Conservation (phyloP, 2,113 vertebrate species). For the Gadus chalcogrammus region DNA sequence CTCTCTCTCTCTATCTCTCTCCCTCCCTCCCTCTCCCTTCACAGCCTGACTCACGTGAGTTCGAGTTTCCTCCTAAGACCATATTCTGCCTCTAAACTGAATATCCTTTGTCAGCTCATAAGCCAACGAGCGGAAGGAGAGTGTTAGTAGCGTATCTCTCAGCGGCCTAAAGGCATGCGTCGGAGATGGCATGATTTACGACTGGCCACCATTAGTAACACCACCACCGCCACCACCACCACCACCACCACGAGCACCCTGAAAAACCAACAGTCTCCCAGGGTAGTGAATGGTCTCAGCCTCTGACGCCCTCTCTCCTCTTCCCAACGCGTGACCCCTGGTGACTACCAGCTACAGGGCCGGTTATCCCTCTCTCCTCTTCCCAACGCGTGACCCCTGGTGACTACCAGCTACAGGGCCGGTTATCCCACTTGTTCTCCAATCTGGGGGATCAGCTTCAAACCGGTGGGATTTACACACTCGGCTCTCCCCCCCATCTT, state of each 20-base stretch:
- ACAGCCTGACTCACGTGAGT: too few species aligned
- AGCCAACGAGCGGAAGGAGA: background rate
- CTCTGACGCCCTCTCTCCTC: background rate
- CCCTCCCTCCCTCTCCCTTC: too few species aligned
- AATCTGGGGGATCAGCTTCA: conserved; percentile 55
- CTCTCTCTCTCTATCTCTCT: too few species aligned
- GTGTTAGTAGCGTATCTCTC: background rate
- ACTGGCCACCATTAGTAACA: too few species aligned
- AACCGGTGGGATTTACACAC: conserved; percentile 67
- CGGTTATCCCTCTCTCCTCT: conserved; percentile 11
- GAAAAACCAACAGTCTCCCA: background rate
- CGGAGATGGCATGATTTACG: background rate
- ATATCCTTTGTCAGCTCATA: background rate
- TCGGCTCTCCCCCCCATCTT: conserved; percentile 39
- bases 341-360: background rate
- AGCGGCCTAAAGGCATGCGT: background rate
- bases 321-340: conserved; percentile 33
- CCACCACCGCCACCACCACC: too few species aligned
- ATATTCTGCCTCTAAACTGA: background rate
- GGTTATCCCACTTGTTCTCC: conserved; percentile 42
- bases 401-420: background rate
- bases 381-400: conserved; percentile 32
- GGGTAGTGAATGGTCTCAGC: background rate
- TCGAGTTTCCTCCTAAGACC: too few species aligned
- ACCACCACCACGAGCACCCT: too few species aligned